These are phyloP conservation scores for Odontophorus gujanensis DNA, from an alignment of 2,113 vertebrate species.

Conservation along the genomic window DNA sequence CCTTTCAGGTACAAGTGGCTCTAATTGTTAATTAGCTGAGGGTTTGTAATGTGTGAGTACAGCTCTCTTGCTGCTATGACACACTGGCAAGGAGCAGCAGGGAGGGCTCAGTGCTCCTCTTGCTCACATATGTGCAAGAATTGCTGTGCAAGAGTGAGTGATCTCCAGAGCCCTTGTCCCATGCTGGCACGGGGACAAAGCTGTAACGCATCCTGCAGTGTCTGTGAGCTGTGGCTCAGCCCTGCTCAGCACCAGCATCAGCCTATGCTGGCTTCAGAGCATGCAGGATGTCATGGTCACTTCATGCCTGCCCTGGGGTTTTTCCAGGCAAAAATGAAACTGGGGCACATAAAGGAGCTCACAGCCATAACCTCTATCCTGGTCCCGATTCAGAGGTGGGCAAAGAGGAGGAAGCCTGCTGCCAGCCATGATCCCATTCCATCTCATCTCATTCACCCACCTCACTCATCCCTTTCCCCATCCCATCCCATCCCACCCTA, in stretches of 20 bases:
- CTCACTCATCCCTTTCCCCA: no score
- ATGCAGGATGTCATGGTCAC: fast-evolving
- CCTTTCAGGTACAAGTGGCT: constrained; percentile 57
- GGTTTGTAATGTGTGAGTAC: constrained; percentile 26
- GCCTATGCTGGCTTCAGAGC: background rate
- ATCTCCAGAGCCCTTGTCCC: background rate
- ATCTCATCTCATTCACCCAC: no score
- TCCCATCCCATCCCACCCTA: background rate
- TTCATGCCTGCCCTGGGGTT: fast-evolving
- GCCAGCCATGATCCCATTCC: background rate
- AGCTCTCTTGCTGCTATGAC: constrained; percentile 36
- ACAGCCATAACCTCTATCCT: background rate
- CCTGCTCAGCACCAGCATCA: fast-evolving
- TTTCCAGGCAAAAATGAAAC: background rate
- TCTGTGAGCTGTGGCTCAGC: background rate
- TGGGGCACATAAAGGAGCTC: background rate
- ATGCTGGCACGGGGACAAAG: fast-evolving
- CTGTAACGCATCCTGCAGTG: fast-evolving
- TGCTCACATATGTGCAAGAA: background rate
- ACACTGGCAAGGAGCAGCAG: background rate
- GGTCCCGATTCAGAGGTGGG: background rate
- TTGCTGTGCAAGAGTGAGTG: background rate
- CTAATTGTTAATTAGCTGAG: constrained; percentile 66
- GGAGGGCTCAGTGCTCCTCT: background rate
- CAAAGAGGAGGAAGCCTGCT: background rate